Evolutionary conservation across 2,797 vertebrate species (phyloP).

Genomic region (Tauraco hartlaubi): DNA sequence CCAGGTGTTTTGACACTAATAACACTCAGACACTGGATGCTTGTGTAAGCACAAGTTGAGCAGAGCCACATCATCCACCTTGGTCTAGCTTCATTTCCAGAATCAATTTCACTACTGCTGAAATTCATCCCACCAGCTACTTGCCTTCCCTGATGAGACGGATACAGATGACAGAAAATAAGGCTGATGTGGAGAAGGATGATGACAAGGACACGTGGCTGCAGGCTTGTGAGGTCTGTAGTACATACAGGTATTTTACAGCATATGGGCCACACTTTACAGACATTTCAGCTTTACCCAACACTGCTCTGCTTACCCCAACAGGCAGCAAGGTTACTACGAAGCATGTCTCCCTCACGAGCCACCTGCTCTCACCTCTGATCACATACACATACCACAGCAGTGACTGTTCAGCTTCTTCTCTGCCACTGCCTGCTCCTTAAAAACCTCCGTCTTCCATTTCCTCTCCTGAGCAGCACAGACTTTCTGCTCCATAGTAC

Average conservation of each 20-base stretch:
- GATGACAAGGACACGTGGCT: neutral
- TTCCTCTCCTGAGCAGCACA: neutral
- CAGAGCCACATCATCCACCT: neutral
- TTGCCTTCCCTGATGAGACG: neutral
- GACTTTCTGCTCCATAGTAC: neutral
- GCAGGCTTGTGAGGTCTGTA: neutral
- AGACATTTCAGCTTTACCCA: neutral
- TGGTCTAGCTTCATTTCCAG: neutral
- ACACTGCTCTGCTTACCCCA: neutral
- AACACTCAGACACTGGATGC: neutral
- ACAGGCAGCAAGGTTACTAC: neutral
- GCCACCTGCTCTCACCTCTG: neutral
- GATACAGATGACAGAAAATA: neutral
- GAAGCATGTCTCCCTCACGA: neutral
- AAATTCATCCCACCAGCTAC: neutral
- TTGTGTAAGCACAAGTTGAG: fast-evolving
- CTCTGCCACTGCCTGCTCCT: neutral
- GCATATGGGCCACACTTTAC: neutral
- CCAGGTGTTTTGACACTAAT: fast-evolving
- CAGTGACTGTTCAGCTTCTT: neutral
- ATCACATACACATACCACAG: neutral
- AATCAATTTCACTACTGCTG: neutral
- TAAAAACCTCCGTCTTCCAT: neutral
- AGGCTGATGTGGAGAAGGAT: neutral
- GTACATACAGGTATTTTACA: neutral